Base-by-base conservation (phyloP, 1,140 invertebrate genomes). In the Helicorthomorpha holstii region DNA sequence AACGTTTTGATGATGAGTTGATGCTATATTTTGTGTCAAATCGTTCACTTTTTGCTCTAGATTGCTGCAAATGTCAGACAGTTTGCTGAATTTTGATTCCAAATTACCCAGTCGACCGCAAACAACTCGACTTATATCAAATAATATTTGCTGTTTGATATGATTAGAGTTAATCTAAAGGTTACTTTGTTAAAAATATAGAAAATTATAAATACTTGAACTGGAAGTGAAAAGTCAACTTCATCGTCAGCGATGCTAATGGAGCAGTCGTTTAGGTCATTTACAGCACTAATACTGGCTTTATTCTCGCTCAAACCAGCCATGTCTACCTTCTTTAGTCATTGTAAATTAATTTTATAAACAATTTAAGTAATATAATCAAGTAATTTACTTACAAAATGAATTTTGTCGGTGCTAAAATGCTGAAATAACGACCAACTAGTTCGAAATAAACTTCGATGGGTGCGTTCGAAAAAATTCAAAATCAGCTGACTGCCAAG, bases 41-140 rank as follows among this genome's bases (percentile, higher is more conserved):
- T 19, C 57, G 24, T 66, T 64, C 24, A 69, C 52, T 57, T 64
- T 68, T n/a, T 65, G 60, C 52, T 68, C 66, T 19, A 68, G 45
- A 42, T 56, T 55, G 53, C 59, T 60, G 10, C 61, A 61, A 12
- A 61, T 53, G 10, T 56, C 49, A 42, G 50, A 51, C 1, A 67
- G 22, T 12, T 52, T 54, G 26, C 64, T 62, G 25, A 68, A 49
- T 56, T 63, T 66, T 46, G 59, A 61, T 55, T 69, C 66, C 27
- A 69, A 66, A 16, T 52, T 59, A 50, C 68, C 65, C n/a, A 69
- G 56, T 48, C 66, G 55, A 51, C 63, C 53, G 43, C 64, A 64
- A 21, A 68, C 64, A 23, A 64, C 63, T 55, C 64, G 64, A 56
- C 68, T 67, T 56, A 69, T 68, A 51, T 64, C 65, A 48, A 67